Evolutionary conservation across 2,888 invertebrate genomes (phyloP), one percentile per base, ranked within the genome.

Genomic region (Adelphocoris suturalis): DNA sequence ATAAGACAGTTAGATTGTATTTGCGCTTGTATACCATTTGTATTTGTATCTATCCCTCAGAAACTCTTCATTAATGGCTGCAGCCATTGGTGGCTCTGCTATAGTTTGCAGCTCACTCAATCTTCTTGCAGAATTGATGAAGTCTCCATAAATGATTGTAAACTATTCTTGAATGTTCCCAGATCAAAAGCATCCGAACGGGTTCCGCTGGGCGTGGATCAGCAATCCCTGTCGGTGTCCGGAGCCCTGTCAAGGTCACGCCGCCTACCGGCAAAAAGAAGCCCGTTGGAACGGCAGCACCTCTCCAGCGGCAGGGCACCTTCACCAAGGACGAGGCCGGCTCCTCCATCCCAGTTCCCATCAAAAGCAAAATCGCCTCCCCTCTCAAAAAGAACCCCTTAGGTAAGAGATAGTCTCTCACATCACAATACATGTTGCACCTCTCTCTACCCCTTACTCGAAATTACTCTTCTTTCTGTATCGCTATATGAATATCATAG

Each of bases 301-400:
- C 90, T 4, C 93, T 97, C 55, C 97, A 97, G 91, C 95, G 98
- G 47, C 98, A 98, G 93, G 97, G 97, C 16, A 98, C 98, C 0
- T 98, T 98, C 93, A 97, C 97, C 0, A 98, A 98, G 93, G 98
- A 98, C 92, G 97, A 97, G 91, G 94, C 92, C 46, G 76, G 78
- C 75, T 88, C 88, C 47, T 90, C 90, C 28, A 92, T 92, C 23
- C 92, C 92, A 13, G 91, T 92, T 23, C 91, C 91, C 57, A 90
- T 91, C 86, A 91, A 91, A 55, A 88, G 88, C 82, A 91, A 92
- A 86, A 89, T 91, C 46, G 90, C 91, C 19, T 90, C 91, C 47
- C 90, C 91, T n/a, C 90, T 91, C 84, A 91, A 80, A 75, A 91
- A 90, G 80, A 90, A 86, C 27, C 91, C 90, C n/a, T 47, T 90